A percentile compares a stretch with the other conserved stretches of the same genome.
phyloP scores from a whole-genome alignment of 2,888 invertebrate species.

The Drosophila ustulata region DNA sequence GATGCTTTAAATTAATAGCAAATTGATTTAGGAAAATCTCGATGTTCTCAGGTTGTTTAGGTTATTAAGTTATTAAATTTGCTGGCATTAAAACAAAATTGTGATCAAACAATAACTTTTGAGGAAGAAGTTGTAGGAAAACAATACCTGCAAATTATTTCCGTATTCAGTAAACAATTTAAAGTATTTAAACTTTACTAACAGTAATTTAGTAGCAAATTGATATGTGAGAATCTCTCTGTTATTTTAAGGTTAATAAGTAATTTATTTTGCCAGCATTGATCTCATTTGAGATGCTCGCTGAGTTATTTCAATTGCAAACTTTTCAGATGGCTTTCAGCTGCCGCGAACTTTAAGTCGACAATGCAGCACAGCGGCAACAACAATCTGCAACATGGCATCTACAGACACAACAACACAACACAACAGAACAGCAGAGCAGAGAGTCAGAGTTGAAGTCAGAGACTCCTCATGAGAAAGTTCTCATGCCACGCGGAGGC shows the following conservation, averaged over 20 bases:
- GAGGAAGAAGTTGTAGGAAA: too few species aligned
- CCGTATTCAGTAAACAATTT: too few species aligned
- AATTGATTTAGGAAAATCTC: too few species aligned
- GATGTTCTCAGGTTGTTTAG: too few species aligned
- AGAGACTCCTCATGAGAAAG: constrained; percentile 27
- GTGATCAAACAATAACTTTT: too few species aligned
- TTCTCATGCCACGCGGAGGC: constrained; percentile 11
- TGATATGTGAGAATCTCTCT: background rate
- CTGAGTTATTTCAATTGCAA: background rate
- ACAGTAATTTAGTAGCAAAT: background rate
- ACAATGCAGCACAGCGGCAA: constrained; percentile 31
- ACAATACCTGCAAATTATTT: too few species aligned
- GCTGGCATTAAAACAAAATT: too few species aligned
- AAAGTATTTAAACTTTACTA: too few species aligned
- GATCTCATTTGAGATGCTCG: background rate
- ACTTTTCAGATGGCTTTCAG: constrained; percentile 9
- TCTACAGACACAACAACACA: constrained; percentile 4
- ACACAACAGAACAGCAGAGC: background rate
- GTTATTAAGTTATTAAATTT: too few species aligned
- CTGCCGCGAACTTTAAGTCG: constrained; percentile 39
- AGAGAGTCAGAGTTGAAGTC: too few species aligned
- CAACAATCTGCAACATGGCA: constrained; percentile 12
- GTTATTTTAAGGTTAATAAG: background rate
- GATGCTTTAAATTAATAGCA: too few species aligned
- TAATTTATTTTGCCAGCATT: background rate